These are phyloP conservation scores for Nothura maculosa DNA, from an alignment of 2,797 vertebrate genomes.

Conservation along the genomic window DNA sequence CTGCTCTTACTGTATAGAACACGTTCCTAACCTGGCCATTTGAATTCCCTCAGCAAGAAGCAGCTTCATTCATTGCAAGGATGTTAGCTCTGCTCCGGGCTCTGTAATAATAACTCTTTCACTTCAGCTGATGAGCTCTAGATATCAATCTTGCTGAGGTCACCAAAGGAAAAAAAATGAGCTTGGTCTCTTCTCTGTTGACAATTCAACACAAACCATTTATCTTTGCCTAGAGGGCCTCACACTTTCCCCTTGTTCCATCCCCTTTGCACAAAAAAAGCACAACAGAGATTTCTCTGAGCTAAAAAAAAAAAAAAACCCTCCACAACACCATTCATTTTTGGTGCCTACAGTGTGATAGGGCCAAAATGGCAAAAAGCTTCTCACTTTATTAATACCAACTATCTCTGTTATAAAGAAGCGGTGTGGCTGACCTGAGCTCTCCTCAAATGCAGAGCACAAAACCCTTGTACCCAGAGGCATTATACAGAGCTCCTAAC, in stretches of 20 bases:
- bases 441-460: not conserved
- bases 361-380: slow-evolving; percentile 9
- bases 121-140: slow-evolving; percentile 70
- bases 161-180: slow-evolving; percentile 54
- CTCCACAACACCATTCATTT: not conserved
- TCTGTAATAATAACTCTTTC: slow-evolving; percentile 70
- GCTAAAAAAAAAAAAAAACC: not conserved
- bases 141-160: slow-evolving; percentile 70
- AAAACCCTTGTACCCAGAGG: slow-evolving; percentile 11
- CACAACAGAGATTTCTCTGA: not conserved
- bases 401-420: not conserved
- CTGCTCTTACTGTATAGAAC: not conserved
- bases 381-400: slow-evolving; percentile 24
- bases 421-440: slow-evolving; percentile 15
- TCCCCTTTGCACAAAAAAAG: not conserved
- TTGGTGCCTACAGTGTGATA: not conserved
- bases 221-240: not conserved
- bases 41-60: slow-evolving; percentile 47
- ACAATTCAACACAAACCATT: slow-evolving; percentile 41
- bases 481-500: slow-evolving; percentile 19
- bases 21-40: not conserved
- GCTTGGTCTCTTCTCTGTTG: slow-evolving; percentile 47
- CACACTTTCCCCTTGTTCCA: slow-evolving; percentile 4
- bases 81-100: slow-evolving; percentile 56
- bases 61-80: slow-evolving; percentile 39